Percentiles rank a stretch among this genome's conserved stretches.
Conservation (phyloP, 2,888 invertebrate genomes). For the Apamea crenata region DNA sequence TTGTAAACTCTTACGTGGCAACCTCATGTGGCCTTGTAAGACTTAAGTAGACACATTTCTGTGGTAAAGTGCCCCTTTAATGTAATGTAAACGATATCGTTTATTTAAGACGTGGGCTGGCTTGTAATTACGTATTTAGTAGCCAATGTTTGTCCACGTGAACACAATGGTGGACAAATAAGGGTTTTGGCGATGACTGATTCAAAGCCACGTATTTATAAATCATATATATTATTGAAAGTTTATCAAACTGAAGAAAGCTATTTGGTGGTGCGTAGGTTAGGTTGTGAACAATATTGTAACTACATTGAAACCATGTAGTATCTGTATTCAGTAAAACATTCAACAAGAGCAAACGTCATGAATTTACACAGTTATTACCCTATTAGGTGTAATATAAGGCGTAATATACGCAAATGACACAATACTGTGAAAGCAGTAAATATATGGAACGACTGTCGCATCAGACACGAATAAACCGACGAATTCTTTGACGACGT, state of each 20-base stretch:
- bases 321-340: neutral
- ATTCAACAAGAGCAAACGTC: neutral
- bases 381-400: neutral
- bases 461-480: conserved; percentile 26
- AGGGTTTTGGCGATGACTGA: neutral
- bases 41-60: conserved; percentile 55
- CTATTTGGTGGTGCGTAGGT: neutral
- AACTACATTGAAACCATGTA: neutral
- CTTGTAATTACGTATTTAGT: conserved; percentile 52
- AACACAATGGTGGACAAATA: conserved; percentile 34
- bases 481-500: neutral
- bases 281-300: neutral
- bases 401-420: conserved; percentile 6
- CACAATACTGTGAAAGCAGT: conserved; percentile 6
- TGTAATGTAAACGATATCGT: conserved; percentile 55
- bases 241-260: neutral
- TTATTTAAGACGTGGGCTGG: conserved; percentile 58
- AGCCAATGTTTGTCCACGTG: conserved; percentile 38
- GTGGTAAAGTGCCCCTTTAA: conserved; percentile 49
- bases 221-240: neutral
- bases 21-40: conserved; percentile 52
- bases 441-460: conserved; percentile 16
- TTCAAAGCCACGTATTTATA: neutral
- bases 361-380: neutral
- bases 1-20: conserved; percentile 48